Conservation (phyloP, 2,797 vertebrate genomes). For the Molossus alvarezi region DNA sequence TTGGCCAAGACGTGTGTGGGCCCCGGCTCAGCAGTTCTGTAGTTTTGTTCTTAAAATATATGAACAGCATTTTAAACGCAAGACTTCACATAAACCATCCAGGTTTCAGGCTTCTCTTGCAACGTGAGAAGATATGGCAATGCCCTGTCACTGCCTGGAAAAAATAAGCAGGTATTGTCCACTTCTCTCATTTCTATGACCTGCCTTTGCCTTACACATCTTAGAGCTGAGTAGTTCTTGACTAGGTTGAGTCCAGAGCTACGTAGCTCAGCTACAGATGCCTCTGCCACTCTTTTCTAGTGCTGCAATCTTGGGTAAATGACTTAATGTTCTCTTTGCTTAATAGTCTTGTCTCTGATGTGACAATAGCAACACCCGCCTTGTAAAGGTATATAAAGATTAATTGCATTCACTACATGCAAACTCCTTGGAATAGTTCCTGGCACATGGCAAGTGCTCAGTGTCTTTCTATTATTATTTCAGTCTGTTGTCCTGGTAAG, state of each 20-base stretch:
- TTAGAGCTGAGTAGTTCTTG: not conserved
- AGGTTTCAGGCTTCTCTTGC: not conserved
- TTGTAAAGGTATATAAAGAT: not conserved
- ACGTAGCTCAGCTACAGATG: not conserved
- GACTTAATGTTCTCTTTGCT: constrained; percentile 8
- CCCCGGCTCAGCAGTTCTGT: not conserved
- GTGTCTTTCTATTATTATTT: not conserved
- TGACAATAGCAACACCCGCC: not conserved
- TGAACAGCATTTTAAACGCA: constrained; percentile 5
- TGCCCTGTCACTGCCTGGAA: not conserved
- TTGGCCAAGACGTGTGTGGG: not conserved
- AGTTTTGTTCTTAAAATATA: constrained; percentile 30
- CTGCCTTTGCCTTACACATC: not conserved
- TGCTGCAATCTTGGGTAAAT: not conserved
- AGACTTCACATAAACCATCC: not conserved
- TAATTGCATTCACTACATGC: not conserved
- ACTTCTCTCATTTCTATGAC: not conserved
- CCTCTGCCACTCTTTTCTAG: not conserved
- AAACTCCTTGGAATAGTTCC: not conserved
- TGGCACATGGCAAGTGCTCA: not conserved
- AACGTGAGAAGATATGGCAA: not conserved
- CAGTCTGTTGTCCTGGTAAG: not conserved
- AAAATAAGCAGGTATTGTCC: not conserved
- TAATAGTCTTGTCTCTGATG: constrained; percentile 16
- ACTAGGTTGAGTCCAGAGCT: not conserved